A percentile compares a stretch with the other conserved stretches of the same genome.
Conservation (phyloP, 2,888 invertebrate species). For the Eudasyphora cyanicolor region DNA sequence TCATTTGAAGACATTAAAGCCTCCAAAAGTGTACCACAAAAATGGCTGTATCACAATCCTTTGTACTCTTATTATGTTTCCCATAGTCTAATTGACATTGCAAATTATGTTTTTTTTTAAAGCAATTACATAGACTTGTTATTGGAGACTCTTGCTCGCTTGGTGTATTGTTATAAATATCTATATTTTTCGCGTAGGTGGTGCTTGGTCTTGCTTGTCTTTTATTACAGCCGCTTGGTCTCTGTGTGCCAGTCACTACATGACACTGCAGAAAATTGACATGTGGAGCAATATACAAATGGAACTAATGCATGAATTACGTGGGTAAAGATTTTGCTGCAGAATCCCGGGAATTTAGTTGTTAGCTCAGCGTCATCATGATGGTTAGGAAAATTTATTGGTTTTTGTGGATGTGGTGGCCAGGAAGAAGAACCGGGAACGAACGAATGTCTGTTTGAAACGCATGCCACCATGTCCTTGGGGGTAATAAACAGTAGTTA, state of each 20-base stretch:
- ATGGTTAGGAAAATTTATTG: background rate
- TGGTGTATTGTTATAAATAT: background rate
- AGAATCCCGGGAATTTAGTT: background rate
- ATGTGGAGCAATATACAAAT: no score
- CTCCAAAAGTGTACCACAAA: no score
- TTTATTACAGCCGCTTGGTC: no score
- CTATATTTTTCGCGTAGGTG: background rate
- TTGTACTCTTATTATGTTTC: no score
- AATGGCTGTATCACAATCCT: no score
- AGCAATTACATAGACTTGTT: background rate
- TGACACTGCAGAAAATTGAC: background rate
- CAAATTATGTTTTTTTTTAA: background rate
- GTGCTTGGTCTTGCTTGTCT: background rate
- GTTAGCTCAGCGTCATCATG: background rate
- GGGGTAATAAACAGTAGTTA: slow-evolving; percentile 40
- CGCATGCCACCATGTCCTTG: slow-evolving; percentile 22
- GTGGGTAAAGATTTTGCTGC: background rate
- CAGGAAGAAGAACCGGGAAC: no score
- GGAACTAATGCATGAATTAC: background rate
- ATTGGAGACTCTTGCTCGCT: background rate
- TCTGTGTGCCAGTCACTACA: background rate
- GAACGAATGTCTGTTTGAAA: background rate
- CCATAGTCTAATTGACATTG: background rate
- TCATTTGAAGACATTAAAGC: no score
- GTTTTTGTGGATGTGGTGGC: background rate